A percentile compares a stretch with the other conserved stretches of the same genome.
These are phyloP conservation scores for Drosophila macrothrix DNA, from an alignment of 2,888 invertebrate species.

Conservation along the genomic window DNA sequence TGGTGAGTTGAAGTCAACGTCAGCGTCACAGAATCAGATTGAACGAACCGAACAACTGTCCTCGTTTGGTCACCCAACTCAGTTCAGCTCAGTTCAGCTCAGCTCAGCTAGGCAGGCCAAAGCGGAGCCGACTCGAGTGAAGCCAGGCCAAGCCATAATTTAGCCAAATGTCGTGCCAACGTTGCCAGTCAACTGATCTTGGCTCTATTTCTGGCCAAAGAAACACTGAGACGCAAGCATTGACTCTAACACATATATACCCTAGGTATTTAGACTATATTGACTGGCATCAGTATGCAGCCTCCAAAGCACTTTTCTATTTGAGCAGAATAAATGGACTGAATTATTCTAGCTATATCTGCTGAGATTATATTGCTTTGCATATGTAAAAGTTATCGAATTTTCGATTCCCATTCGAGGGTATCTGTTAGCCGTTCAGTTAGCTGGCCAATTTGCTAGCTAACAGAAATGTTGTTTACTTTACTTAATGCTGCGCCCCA, in stretches of 20 bases:
- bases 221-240: background rate
- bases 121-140: conserved; percentile 12
- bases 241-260: conserved; percentile 2
- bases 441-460: conserved; percentile 6
- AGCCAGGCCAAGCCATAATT: conserved; percentile 62
- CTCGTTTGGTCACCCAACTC: conserved; percentile 64
- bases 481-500: conserved; percentile 15
- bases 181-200: conserved; percentile 56
- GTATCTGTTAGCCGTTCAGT: conserved; percentile 19
- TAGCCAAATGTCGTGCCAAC: conserved; percentile 73
- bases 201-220: conserved; percentile 8
- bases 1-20: background rate
- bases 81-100: background rate
- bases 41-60: conserved; percentile 53
- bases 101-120: conserved; percentile 10
- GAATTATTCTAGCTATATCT: background rate
- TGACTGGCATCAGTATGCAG: background rate
- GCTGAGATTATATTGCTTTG: background rate
- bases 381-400: background rate
- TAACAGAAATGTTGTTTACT: conserved; percentile 23
- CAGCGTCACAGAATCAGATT: conserved; percentile 28
- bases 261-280: background rate
- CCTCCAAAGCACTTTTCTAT: background rate
- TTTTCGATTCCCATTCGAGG: conserved; percentile 1
- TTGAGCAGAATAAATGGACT: too few relatives aligned